phyloP scores from a whole-genome alignment of 2,113 vertebrate genomes.

The Mobula hypostoma region DNA sequence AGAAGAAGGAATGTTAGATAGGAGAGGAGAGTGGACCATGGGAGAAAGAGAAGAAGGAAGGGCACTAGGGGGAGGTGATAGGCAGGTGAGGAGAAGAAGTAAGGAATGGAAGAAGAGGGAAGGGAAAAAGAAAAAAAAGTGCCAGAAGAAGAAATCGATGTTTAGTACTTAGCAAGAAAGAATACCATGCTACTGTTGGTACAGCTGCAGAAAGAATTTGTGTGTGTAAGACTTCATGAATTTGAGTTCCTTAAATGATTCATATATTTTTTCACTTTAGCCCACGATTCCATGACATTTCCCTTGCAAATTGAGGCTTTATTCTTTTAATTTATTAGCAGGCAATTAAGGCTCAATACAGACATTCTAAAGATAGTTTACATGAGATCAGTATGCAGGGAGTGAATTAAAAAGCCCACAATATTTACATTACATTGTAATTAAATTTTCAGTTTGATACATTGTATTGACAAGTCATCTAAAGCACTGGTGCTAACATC shows the following conservation, averaged over 20 bases:
- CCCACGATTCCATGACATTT: background rate
- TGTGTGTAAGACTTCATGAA: background rate
- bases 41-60: too few relatives aligned
- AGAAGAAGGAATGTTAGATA: too few relatives aligned
- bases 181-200: background rate
- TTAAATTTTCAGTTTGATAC: constrained; percentile 34
- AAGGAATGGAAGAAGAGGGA: too few relatives aligned
- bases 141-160: too few relatives aligned
- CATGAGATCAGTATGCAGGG: background rate
- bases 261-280: background rate
- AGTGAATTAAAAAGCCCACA: background rate
- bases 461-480: constrained; percentile 27
- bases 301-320: background rate
- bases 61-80: too few relatives aligned
- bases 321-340: background rate
- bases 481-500: constrained; percentile 42
- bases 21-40: too few relatives aligned
- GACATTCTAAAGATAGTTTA: background rate
- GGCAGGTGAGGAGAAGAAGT: too few relatives aligned
- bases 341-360: background rate
- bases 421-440: background rate
- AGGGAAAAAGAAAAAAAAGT: too few relatives aligned
- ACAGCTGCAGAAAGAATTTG: background rate
- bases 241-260: background rate
- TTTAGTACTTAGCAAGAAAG: background rate